Percentiles rank a stretch among this genome's conserved stretches.
These are phyloP conservation scores for Crossoptilon crossoptilon DNA, from an alignment of 2,797 vertebrate genomes.

Conservation along the genomic window DNA sequence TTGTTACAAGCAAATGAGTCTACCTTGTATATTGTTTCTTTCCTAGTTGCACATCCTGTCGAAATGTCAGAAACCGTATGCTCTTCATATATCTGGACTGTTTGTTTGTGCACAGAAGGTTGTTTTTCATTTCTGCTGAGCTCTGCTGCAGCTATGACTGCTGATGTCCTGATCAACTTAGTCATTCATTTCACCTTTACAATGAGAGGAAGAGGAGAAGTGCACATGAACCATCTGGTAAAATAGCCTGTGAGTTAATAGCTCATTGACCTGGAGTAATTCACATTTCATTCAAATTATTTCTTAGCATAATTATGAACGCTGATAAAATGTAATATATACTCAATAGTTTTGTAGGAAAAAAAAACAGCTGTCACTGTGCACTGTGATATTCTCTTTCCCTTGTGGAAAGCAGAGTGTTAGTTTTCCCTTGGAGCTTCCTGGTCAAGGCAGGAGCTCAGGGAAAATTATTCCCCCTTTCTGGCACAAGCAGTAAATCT, in stretches of 20 bases:
- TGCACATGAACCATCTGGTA: not conserved
- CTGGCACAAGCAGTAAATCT: not conserved
- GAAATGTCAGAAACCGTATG: not conserved
- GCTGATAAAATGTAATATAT: constrained; percentile 29
- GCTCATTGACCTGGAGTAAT: constrained; percentile 17
- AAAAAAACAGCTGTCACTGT: not conserved
- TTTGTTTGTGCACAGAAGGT: not conserved
- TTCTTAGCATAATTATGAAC: constrained; percentile 22
- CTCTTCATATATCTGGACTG: not conserved
- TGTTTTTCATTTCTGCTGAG: not conserved
- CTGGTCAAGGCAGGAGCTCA: not conserved
- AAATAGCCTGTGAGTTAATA: constrained; percentile 28
- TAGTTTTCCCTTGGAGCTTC: not conserved
- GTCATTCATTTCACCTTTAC: constrained; percentile 2
- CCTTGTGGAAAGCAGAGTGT: not conserved
- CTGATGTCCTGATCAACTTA: not conserved
- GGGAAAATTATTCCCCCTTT: not conserved
- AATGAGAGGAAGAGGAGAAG: not conserved
- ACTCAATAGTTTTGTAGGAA: not conserved
- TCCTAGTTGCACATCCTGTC: not conserved
- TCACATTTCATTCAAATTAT: not conserved
- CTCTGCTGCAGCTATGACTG: not conserved
- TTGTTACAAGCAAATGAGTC: not conserved
- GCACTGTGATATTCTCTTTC: not conserved
- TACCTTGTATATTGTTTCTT: not conserved